Percentiles rank a stretch among this genome's conserved stretches.
Conservation (phyloP, 2,888 invertebrate species). For the Acleris cristana region DNA sequence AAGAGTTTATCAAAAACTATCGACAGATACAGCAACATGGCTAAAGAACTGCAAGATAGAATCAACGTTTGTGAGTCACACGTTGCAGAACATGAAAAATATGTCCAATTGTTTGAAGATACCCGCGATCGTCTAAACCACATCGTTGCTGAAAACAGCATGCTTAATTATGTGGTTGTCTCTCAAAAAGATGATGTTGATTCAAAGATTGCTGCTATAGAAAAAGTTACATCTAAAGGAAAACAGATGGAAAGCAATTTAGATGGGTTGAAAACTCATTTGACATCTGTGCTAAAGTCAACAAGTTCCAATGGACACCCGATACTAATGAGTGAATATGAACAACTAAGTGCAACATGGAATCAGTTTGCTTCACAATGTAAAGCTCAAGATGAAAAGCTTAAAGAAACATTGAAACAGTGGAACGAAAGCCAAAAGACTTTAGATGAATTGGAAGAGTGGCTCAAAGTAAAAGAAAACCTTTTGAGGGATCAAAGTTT, state of each 20-base stretch:
- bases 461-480: slow-evolving; percentile 93
- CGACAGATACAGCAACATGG: slow-evolving; percentile 87
- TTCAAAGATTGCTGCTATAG: slow-evolving; percentile 88
- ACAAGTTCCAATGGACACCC: slow-evolving; percentile 92
- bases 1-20: slow-evolving; percentile 89
- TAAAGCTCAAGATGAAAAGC: slow-evolving; percentile 87
- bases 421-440: slow-evolving; percentile 92
- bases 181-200: slow-evolving; percentile 92
- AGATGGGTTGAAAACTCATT: slow-evolving; percentile 86
- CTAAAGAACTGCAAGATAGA: slow-evolving; percentile 86
- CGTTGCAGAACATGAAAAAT: slow-evolving; percentile 92
- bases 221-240: slow-evolving; percentile 89
- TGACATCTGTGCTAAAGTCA: slow-evolving; percentile 89
- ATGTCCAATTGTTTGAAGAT: slow-evolving; percentile 91
- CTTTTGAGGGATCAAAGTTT: slow-evolving; percentile 95
- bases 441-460: slow-evolving; percentile 90
- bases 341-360: slow-evolving; percentile 90
- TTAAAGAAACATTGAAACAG: slow-evolving; percentile 90
- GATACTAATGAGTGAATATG: slow-evolving; percentile 87
- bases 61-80: slow-evolving; percentile 87
- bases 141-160: slow-evolving; percentile 90
- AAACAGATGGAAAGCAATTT: slow-evolving; percentile 89
- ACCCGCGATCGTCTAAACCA: slow-evolving; percentile 92
- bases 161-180: slow-evolving; percentile 90
- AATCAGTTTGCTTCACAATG: slow-evolving; percentile 89